Evolutionary conservation across 1,140 invertebrate genomes (phyloP).

Genomic region (Drosophila arizonae): DNA sequence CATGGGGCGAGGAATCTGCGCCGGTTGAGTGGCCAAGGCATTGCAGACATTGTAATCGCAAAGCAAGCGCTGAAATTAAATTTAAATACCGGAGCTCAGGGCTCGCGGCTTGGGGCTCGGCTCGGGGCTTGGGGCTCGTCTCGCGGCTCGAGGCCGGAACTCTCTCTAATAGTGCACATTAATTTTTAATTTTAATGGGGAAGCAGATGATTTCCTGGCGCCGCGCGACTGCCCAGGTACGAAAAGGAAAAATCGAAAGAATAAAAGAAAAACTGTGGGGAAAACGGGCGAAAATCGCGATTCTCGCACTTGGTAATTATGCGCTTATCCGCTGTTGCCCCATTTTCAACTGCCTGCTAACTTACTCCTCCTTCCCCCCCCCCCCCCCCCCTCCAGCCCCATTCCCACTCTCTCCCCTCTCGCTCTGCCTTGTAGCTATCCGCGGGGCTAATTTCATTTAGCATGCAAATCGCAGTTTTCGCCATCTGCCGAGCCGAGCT

Average conservation of each 20-base stretch:
- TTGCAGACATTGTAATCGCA: constrained; percentile 8
- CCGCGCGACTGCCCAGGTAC: constrained; percentile 18
- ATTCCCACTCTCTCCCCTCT: neutral
- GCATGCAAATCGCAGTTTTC: constrained; percentile 73
- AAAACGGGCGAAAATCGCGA: constrained; percentile 12
- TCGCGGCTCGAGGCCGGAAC: constrained; percentile 19
- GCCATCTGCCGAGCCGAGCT: constrained; percentile 59
- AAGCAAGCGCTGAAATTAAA: constrained; percentile 34
- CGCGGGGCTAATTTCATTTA: constrained; percentile 63
- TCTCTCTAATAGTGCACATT: constrained; percentile 49
- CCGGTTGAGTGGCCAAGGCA: neutral
- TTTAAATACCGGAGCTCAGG: constrained; percentile 26
- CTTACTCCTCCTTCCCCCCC: too few species aligned
- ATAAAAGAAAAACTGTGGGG: neutral
- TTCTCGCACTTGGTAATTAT: constrained; percentile 65
- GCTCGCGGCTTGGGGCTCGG: neutral
- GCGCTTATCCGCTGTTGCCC: constrained; percentile 65
- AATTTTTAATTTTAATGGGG: constrained; percentile 64
- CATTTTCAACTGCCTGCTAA: constrained; percentile 28
- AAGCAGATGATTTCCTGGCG: constrained; percentile 28
- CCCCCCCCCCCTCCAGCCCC: too few species aligned
- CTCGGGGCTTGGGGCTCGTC: constrained; percentile 2
- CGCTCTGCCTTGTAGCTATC: neutral
- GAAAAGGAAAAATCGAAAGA: constrained; percentile 15
- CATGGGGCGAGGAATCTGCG: constrained; percentile 3